Evolutionary conservation across 2,797 vertebrate species (phyloP).

Genomic region (Tarsius wallacei): DNA sequence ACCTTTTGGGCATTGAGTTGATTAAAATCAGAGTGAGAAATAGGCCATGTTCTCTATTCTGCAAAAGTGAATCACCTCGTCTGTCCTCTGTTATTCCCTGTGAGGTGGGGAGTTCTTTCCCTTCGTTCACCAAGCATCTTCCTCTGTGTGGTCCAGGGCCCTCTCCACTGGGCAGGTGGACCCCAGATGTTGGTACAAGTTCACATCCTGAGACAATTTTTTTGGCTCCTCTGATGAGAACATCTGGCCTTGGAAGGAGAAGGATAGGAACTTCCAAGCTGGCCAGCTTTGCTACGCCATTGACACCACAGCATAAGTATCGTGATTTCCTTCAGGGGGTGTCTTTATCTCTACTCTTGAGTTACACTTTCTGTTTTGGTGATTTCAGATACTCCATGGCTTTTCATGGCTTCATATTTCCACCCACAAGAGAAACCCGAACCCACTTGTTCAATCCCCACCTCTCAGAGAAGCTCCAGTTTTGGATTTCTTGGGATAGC

Average conservation of each 20-base stretch:
- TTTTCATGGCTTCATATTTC: not conserved
- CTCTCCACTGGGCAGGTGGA: not conserved
- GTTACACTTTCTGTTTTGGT: not conserved
- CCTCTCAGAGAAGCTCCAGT: not conserved
- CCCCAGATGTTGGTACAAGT: too few relatives aligned
- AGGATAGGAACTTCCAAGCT: not conserved
- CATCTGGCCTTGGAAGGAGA: not conserved
- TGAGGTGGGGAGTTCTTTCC: not conserved
- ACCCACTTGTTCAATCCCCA: not conserved
- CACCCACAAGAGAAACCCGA: not conserved
- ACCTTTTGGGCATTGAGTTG: constrained; percentile 73
- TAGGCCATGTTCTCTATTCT: constrained; percentile 69
- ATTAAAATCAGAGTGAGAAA: constrained; percentile 79
- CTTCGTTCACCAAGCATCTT: not conserved
- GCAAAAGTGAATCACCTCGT: constrained; percentile 70
- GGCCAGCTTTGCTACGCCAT: not conserved
- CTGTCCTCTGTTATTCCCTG: not conserved
- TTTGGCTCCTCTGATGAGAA: not conserved
- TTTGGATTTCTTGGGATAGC: not conserved
- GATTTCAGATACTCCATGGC: not conserved
- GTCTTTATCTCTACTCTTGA: not conserved
- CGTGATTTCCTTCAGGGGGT: not conserved
- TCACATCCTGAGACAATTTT: not conserved
- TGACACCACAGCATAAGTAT: not conserved
- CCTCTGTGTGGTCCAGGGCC: not conserved